Evolutionary conservation across 2,113 vertebrate genomes (phyloP), one percentile per base, ranked within the genome.

Genomic region (Rhinopomastus cyanomelas): DNA sequence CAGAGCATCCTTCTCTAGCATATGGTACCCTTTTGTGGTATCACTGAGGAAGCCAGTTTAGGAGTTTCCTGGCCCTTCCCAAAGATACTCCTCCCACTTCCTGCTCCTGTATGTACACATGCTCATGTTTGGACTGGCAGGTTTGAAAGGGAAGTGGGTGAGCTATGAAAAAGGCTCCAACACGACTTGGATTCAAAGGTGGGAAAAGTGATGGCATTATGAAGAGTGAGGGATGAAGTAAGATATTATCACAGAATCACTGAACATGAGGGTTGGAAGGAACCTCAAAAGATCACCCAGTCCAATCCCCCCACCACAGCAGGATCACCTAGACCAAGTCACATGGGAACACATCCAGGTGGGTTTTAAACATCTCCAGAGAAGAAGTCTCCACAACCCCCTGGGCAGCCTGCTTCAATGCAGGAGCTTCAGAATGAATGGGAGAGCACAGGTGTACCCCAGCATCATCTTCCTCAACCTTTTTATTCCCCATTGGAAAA

Each of bases 41-140:
- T 27, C 59, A 73, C 17, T 51, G 22, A 53, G 52, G 3, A 79
- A 67, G 61, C 23, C 75, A 68, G 46, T 57, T 65, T 44, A 44
- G 59, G 36, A 84, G 55, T 32, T 26, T 88, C 25, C 60, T 57
- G 44, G 17, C 14, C 34, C 29, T 85, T 61, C 29, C 51, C 23
- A 57, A 76, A 76, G 19, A 42, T 19, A 23, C 12, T 79, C 7
- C 19, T 75, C 23, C 48, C 37, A 81, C 57, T 42, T 32, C 23
- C 56, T 3, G 1, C 21, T 78, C n/a, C 49, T 48, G 1, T 9
- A 49, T 17, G n/a, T 36, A 48, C 68, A 39, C 1, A 2, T 5
- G 11, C 29, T 89, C 23, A 16, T 18, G 10, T 62, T 76, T 68
- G 34, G n/a, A 57, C 26, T 48, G 39, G 19, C 16, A 48, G 78